Base-by-base conservation (phyloP, 92 coral and sea anemone species). In the Meandrina meandrites region DNA sequence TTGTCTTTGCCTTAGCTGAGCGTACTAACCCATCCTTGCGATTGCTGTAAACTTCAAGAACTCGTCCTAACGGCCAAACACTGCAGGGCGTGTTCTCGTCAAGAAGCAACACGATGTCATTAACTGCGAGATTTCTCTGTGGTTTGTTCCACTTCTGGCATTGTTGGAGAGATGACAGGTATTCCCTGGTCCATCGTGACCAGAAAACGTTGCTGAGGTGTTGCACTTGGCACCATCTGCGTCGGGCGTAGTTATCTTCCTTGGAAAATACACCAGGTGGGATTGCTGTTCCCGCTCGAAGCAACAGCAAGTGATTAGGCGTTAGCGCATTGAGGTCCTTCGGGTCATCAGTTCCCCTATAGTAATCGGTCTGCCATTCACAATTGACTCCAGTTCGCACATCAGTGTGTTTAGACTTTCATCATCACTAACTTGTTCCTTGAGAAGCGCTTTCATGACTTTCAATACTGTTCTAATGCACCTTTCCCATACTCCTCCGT, bases 201-300 rank as follows among this genome's bases (percentile, higher is more conserved):
- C 91, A 88, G 76, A 91, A 91, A 30, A 83, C 27, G 79, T 90
- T 72, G 22, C 91, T 90, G 16, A 86, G 48, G 78, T 89, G 87
- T 54, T 90, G 93, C 53, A 90, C 91, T 75, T 90, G 93, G n/a
- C 88, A 85, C 93, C 93, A 90, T 77, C n/a, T n/a, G n/a, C n/a
- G n/a, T n/a, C n/a, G n/a, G n/a, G n/a, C n/a, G n/a, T n/a, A n/a
- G n/a, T n/a, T 72, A 47, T 88, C 93, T 1, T 90, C 31, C 81
- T 83, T 87, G 22, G 54, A 27, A 85, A 90, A 90, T 19, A 50
- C 51, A 13, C 93, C 93, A 0, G 93, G 93, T 62, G 91, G 91
- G 32, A 81, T 70, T 32, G 81, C 69, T 30, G 91, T 72, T 82
- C 91, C 91, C 1, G 88, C 69, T 31, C 88, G 86, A 0, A 90